phyloP scores from a whole-genome alignment of 2,113 vertebrate genomes.

The Podarcis raffonei region DNA sequence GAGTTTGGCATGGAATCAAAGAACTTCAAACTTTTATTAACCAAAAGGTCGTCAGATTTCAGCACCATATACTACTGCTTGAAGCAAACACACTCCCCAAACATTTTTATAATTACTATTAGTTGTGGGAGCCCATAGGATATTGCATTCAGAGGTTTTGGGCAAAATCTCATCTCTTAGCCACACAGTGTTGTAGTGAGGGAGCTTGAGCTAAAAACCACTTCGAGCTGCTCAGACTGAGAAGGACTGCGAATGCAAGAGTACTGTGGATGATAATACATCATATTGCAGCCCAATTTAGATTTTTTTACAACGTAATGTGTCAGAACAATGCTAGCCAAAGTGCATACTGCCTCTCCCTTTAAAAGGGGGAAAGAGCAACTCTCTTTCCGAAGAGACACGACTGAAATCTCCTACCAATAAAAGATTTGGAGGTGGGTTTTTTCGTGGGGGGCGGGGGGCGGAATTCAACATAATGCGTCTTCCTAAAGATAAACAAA shows the following conservation, averaged over 20 bases:
- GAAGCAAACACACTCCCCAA: too few relatives aligned
- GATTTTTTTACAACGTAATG: neutral
- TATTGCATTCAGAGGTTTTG: neutral
- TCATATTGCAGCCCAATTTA: neutral
- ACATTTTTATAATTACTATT: neutral
- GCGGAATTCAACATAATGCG: neutral
- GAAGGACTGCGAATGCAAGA: neutral
- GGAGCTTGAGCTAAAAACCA: neutral
- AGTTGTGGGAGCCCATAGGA: neutral
- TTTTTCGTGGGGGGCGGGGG: neutral
- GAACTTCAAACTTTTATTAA: neutral
- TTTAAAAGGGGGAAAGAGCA: neutral
- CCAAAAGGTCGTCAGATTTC: neutral
- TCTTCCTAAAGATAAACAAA: neutral
- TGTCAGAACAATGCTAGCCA: neutral
- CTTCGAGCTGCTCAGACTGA: neutral
- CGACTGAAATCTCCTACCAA: rapidly evolving
- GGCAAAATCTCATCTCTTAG: neutral
- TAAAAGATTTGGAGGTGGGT: neutral
- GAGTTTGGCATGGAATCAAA: too few relatives aligned
- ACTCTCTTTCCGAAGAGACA: neutral
- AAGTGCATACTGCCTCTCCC: neutral
- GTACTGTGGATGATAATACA: neutral
- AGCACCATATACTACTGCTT: neutral
- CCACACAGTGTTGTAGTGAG: neutral